Conservation (phyloP, 2,797 vertebrate genomes). For the Smutsia temminckii region DNA sequence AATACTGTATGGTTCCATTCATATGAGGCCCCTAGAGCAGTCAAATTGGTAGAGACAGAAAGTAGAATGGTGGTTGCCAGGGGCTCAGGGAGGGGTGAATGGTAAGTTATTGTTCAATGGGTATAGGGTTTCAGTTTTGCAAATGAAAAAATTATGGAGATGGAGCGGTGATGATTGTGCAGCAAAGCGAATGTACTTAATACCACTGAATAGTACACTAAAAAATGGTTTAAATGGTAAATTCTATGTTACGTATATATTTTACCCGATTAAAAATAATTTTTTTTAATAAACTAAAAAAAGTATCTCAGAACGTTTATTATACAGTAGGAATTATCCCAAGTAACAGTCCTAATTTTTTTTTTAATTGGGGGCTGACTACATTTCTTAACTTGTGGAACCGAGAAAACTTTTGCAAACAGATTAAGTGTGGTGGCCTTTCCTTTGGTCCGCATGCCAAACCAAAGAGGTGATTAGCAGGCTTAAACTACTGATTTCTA, state of each 20-base stretch:
- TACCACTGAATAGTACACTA: too few relatives aligned
- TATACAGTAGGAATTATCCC: not conserved
- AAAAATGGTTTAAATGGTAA: not conserved
- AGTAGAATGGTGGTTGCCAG: not conserved
- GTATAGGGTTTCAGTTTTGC: not conserved
- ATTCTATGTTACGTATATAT: not conserved
- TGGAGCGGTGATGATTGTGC: fast-evolving
- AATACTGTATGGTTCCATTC: not conserved
- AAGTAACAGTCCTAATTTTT: not conserved
- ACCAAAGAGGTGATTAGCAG: not conserved
- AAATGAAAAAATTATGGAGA: not conserved
- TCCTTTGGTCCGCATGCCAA: not conserved
- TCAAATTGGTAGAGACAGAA: not conserved
- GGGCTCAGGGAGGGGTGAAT: fast-evolving
- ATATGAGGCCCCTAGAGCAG: not conserved
- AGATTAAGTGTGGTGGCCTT: not conserved
- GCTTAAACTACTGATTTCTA: conserved; percentile 38
- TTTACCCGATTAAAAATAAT: not conserved
- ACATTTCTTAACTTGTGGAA: not conserved
- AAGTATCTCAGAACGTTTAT: not conserved
- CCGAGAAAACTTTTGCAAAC: not conserved
- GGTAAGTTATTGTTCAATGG: not conserved
- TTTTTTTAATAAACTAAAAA: not conserved
- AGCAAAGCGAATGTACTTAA: fast-evolving
- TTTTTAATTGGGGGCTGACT: not conserved